Evolutionary conservation across 2,113 vertebrate genomes (phyloP).

Genomic region (Calonectris borealis): DNA sequence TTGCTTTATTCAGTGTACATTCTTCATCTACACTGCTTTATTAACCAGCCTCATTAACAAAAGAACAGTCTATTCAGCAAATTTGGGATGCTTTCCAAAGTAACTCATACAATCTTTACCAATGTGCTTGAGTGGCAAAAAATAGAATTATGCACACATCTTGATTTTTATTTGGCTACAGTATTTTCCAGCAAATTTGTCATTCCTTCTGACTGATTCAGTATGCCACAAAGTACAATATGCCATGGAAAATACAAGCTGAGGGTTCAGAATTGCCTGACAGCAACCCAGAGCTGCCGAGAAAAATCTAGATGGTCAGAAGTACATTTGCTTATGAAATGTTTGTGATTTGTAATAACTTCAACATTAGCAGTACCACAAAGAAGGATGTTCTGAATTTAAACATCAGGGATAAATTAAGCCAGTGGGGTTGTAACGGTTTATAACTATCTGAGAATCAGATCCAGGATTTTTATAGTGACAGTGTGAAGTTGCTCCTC

Average conservation of each 20-base stretch:
- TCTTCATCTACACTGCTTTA: neutral
- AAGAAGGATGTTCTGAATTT: neutral
- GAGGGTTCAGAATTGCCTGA: neutral
- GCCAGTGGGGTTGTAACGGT: neutral
- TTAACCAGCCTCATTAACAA: neutral
- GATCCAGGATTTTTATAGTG: neutral
- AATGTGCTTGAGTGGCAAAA: neutral
- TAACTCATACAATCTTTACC: neutral
- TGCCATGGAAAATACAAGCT: neutral
- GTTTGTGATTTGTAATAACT: neutral
- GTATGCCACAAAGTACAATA: neutral
- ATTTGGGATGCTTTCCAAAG: neutral
- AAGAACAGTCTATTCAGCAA: neutral
- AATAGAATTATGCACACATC: neutral
- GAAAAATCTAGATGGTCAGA: neutral
- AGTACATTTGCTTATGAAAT: neutral
- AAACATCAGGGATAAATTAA: neutral
- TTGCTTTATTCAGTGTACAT: neutral
- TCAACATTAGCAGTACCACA: neutral
- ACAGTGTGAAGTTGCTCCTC: neutral
- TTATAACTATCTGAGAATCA: neutral
- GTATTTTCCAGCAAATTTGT: neutral
- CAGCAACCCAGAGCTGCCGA: neutral
- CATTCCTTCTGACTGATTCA: neutral
- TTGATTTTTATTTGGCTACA: slow-evolving; percentile 2